Percentiles rank a stretch among this genome's conserved stretches.
Conservation (phyloP, 37 sponge, comb jelly and placozoan species). For the Theonella swinhoei region DNA sequence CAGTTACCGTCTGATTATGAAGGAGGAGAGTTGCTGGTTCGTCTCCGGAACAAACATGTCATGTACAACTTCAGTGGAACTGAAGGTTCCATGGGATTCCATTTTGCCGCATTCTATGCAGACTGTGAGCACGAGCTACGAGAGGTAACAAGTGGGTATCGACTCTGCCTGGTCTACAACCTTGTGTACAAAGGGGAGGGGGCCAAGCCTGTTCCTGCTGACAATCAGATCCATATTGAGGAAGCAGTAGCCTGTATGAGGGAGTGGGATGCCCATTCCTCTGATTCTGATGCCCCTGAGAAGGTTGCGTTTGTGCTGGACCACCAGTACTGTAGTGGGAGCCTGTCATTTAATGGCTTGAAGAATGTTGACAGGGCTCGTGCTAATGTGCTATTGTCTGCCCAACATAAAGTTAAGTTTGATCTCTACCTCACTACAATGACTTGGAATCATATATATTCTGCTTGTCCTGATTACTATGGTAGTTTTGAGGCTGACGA, state of each 20-base stretch:
- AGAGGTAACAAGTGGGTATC: conserved; percentile 5
- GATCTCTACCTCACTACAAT: conserved; percentile 9
- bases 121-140: conserved; percentile 7
- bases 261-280: no score
- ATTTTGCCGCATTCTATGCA: conserved; percentile 15
- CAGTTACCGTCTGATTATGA: not conserved
- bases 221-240: no score
- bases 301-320: not conserved
- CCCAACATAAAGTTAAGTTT: not conserved
- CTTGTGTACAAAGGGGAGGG: no score
- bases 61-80: not conserved
- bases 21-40: not conserved
- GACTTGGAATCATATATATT: no score
- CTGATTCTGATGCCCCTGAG: not conserved
- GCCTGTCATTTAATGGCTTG: not conserved
- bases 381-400: not conserved
- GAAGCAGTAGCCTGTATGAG: no score
- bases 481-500: not conserved
- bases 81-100: not conserved
- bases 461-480: no score
- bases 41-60: not conserved
- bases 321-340: conserved; percentile 17
- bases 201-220: no score
- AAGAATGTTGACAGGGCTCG: conserved; percentile 19
- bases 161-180: conserved; percentile 24